Base-by-base conservation (phyloP, 2,888 invertebrate species). In the Cylindroiulus punctatus region DNA sequence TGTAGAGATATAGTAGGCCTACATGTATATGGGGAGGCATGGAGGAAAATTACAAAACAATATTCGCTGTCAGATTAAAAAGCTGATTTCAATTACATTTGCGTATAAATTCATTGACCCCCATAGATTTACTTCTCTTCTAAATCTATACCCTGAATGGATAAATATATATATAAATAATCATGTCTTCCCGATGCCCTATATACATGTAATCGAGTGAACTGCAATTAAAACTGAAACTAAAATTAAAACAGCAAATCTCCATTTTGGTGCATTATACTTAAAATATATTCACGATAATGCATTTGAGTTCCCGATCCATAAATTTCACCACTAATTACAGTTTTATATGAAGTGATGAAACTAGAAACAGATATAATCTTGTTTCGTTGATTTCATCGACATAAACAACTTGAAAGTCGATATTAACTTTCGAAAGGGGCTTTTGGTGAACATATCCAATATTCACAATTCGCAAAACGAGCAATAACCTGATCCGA, bases 301-400 rank as follows among this genome's bases (percentile, higher is more conserved):
- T 65, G n/a, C 26, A 65, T 8, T 65, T 26, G 65, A 65, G 65
- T 65, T 65, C 65, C 65, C 65, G 26, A 65, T 65, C 65, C 65
- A 65, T 65, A 65, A 65, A 65, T 65, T 65, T 65, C 65, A 65
- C 65, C 65, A 26, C 65, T 7, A 8, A 2, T 52, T 52, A 52
- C 52, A 3, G 52, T n/a, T 52, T n/a, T n/a, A n/a, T n/a, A n/a
- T n/a, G n/a, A n/a, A n/a, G 14, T 52, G 52, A 4, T n/a, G n/a
- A 52, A 52, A 52, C 22, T 65, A 65, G 65, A 12, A 26, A 7
- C 12, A 26, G 8, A 65, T 65, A 65, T 3, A 65, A 65, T 65
- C 26, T 65, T 65, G 26, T 65, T 26, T 65, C 65, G 65, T 26
- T 26, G 65, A 65, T 65, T 65, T 65, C 26, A 65, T 65, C 65